Conservation (phyloP, 2,888 invertebrate genomes). For the Diploptera punctata region DNA sequence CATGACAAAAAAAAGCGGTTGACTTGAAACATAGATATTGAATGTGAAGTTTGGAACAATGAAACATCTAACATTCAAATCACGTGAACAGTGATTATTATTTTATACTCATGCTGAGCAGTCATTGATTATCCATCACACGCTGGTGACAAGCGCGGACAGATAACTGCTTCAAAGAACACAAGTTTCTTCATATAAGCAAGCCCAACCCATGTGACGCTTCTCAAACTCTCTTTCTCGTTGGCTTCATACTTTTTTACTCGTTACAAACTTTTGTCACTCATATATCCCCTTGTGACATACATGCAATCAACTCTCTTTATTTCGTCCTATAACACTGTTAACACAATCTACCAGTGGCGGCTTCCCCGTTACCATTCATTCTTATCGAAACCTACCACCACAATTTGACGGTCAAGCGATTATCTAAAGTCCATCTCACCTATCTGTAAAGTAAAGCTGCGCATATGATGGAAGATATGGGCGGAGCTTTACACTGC, state of each 20-base stretch:
- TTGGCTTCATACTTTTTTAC: slow-evolving; percentile 31
- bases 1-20: too few relatives aligned
- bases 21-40: too few relatives aligned
- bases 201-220: not conserved
- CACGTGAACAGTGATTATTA: slow-evolving; percentile 9
- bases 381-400: too few relatives aligned
- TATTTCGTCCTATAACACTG: slow-evolving; percentile 8
- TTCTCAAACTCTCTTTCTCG: not conserved
- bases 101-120: slow-evolving; percentile 14
- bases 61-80: too few relatives aligned
- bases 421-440: too few relatives aligned
- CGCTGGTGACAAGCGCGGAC: not conserved
- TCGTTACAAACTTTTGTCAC: slow-evolving; percentile 29
- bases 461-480: too few relatives aligned
- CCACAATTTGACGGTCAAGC: too few relatives aligned
- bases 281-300: slow-evolving; percentile 1
- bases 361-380: not conserved
- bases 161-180: not conserved
- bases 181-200: slow-evolving; percentile 36
- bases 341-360: not conserved
- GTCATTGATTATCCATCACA: slow-evolving; percentile 26
- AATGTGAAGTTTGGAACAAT: too few relatives aligned
- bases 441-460: too few relatives aligned
- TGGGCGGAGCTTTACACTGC: too few relatives aligned
- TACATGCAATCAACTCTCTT: slow-evolving; percentile 1